Evolutionary conservation across 2,797 vertebrate genomes (phyloP).

Genomic region (Nasua narica): DNA sequence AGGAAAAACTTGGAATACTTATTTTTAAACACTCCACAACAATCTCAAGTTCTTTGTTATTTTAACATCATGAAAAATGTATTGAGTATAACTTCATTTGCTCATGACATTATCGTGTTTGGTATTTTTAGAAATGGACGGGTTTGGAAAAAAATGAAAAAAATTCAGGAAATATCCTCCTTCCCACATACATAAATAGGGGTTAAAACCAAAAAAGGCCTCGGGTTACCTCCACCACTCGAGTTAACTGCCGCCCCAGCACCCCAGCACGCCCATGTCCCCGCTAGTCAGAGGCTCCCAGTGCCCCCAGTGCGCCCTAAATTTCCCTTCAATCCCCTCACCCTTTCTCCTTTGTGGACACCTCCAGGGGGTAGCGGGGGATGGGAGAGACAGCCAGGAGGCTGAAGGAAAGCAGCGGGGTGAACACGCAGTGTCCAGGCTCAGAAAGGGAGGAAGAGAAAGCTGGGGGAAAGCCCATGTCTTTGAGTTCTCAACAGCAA

Average conservation of each 20-base stretch:
- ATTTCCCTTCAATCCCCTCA: not conserved
- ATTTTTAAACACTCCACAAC: slow-evolving; percentile 22
- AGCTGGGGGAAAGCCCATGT: not conserved
- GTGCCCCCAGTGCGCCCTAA: not conserved
- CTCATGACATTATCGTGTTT: slow-evolving; percentile 16
- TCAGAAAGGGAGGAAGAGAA: not conserved
- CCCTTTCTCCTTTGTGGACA: not conserved
- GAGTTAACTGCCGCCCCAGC: not conserved
- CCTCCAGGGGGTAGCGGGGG: not conserved
- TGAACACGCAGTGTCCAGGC: not conserved
- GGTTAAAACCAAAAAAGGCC: not conserved
- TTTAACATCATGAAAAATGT: slow-evolving; percentile 16
- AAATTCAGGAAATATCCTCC: not conserved
- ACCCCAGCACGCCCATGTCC: not conserved
- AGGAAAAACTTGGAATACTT: not conserved
- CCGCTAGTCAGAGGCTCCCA: accelerated
- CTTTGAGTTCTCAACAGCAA: not conserved
- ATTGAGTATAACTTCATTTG: slow-evolving; percentile 1
- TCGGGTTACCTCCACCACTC: not conserved
- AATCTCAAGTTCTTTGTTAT: slow-evolving; percentile 22
- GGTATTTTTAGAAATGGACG: slow-evolving; percentile 50
- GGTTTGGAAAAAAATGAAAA: slow-evolving; percentile 40
- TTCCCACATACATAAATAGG: not conserved
- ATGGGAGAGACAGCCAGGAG: not conserved
- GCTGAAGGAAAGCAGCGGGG: not conserved